Evolutionary conservation across 53 echinoderm and acorn worm species (phyloP), one percentile per base, ranked within the genome.

Genomic region (Stichopus horrens): DNA sequence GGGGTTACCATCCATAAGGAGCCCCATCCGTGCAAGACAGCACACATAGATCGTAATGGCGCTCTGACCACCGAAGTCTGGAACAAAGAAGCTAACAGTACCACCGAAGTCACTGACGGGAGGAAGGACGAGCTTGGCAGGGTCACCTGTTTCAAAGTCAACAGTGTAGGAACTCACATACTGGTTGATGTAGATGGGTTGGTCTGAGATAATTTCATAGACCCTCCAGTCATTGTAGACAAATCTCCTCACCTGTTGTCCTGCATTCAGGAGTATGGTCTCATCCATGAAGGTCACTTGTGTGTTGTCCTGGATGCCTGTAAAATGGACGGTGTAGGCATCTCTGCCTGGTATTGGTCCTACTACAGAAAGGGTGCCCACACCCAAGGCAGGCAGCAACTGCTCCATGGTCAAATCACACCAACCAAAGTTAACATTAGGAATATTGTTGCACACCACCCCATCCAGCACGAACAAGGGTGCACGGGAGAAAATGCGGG

Each of bases 341-440:
- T 74, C 53, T 20, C 87, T 19, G 3, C 52, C n/a, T 55, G 87
- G 87, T 18, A 75, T 19, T 20, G 87, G 87, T 53, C 87, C 87
- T 19, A 87, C 87, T n/a, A 87, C 75, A 4, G 23, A 74, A 23
- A 19, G 74, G 21, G 22, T 87, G 21, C 87, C 56, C 4, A 87
- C 55, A 37, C 74, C 19, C 6, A 56, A 53, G 7, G 75, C 87
- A 54, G 87, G 87, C 54, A 87, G 58, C 5, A 54, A 20, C 54
- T 87, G 87, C 55, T 87, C 87, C 74, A 87, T 74, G 22, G 87
- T 87, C 57, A 87, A 53, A 75, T 87, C 87, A 75, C 87, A 87
- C 54, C 54, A 68, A 5, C 74, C 74, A 57, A 54, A 74, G 14
- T 57, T 21, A 11, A 13, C 13, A 16, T 7, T 55, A 9, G 87